Evolutionary conservation across 2,888 invertebrate genomes (phyloP).

Genomic region (Carcina quercana): DNA sequence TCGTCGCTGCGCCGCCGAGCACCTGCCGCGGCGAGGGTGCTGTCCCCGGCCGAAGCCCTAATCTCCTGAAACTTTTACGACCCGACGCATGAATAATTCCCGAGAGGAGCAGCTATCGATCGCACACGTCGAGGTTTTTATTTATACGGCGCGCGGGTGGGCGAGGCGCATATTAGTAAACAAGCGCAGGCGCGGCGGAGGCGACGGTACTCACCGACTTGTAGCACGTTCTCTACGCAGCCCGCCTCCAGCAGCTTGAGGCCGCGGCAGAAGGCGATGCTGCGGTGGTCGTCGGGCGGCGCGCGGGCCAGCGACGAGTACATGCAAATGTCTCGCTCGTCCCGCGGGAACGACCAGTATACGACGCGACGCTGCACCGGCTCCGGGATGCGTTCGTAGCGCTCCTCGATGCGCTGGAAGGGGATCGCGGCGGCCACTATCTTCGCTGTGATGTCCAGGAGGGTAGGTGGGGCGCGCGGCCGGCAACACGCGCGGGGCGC

Average conservation of each 20-base stretch:
- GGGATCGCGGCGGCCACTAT: slow-evolving; percentile 89
- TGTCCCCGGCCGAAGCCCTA: slow-evolving; percentile 38
- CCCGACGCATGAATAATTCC: slow-evolving; percentile 72
- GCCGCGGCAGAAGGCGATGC: slow-evolving; percentile 90
- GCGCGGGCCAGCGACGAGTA: slow-evolving; percentile 84
- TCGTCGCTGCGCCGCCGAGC: not conserved
- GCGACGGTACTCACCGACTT: slow-evolving; percentile 89
- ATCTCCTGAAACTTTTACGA: slow-evolving; percentile 65
- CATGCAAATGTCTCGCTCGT: slow-evolving; percentile 92
- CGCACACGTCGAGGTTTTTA: slow-evolving; percentile 74
- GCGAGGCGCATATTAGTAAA: slow-evolving; percentile 74
- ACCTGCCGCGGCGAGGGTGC: slow-evolving; percentile 7
- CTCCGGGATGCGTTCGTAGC: slow-evolving; percentile 90
- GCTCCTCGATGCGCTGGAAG: slow-evolving; percentile 90
- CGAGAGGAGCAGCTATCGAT: slow-evolving; percentile 72
- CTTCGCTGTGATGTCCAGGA: slow-evolving; percentile 88
- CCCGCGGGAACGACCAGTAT: slow-evolving; percentile 91
- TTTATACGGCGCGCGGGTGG: slow-evolving; percentile 73
- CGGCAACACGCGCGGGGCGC: slow-evolving; percentile 71
- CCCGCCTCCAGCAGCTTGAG: slow-evolving; percentile 87
- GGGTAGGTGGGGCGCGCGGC: slow-evolving; percentile 79
- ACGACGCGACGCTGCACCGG: slow-evolving; percentile 91
- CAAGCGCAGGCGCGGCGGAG: slow-evolving; percentile 67
- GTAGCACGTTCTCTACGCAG: slow-evolving; percentile 88
- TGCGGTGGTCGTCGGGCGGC: slow-evolving; percentile 81